Percentiles rank a stretch among this genome's conserved stretches.
These are phyloP conservation scores for Zeugodacus cucurbitae DNA, from an alignment of 1,140 invertebrate genomes.

Conservation along the genomic window DNA sequence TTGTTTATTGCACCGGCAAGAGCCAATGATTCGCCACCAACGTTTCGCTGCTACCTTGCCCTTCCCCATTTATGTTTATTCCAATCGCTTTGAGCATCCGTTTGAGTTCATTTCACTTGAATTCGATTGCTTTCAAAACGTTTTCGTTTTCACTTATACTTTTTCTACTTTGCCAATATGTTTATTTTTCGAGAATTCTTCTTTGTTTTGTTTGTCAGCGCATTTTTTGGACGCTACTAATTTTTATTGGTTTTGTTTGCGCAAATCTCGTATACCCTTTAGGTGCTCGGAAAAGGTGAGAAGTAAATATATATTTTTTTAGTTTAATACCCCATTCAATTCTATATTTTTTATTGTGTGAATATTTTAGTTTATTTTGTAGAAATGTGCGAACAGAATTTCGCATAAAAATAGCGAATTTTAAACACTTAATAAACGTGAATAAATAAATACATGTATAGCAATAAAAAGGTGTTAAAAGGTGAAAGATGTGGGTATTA, in stretches of 20 bases:
- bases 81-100: background rate
- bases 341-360: background rate
- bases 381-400: background rate
- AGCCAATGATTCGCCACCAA: background rate
- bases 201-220: background rate
- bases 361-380: background rate
- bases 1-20: background rate
- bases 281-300: background rate
- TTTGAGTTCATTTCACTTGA: slow-evolving; percentile 23
- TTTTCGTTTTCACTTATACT: background rate
- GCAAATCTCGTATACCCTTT: background rate
- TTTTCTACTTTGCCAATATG: background rate
- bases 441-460: background rate
- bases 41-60: background rate
- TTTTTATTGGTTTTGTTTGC: background rate
- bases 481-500: background rate
- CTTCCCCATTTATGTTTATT: background rate
- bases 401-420: background rate
- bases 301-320: background rate
- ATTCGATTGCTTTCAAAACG: background rate
- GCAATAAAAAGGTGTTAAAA: background rate
- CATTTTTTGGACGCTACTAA: background rate
- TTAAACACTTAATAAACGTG: background rate
- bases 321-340: background rate
- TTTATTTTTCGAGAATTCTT: background rate